Conservation (phyloP, 2,113 vertebrate species). For the Gymnobelideus leadbeateri region DNA sequence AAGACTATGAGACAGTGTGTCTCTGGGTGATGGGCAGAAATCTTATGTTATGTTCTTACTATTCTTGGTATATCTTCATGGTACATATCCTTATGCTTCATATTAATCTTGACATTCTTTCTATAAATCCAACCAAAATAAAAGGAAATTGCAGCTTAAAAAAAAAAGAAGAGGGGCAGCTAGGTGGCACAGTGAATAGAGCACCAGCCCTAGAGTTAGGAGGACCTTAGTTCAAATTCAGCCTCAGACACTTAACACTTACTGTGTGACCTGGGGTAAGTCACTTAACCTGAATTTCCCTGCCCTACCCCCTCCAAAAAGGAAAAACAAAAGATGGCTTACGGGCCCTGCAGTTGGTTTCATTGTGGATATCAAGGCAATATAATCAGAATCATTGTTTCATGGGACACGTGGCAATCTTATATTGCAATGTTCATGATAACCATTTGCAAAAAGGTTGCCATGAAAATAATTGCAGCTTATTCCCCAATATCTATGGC, state of each 20-base stretch:
- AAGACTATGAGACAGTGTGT: neutral
- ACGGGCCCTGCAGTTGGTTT: neutral
- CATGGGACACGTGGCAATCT: neutral
- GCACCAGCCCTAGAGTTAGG: too few relatives aligned
- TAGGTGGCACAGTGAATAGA: too few relatives aligned
- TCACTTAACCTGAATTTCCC: too few relatives aligned
- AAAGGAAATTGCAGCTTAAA: neutral
- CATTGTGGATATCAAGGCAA: neutral
- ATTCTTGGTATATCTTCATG: neutral
- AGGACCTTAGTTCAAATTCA: too few relatives aligned
- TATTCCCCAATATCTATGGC: neutral
- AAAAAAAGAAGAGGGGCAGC: neutral
- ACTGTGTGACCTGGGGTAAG: too few relatives aligned
- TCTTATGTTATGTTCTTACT: neutral
- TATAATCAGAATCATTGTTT: neutral
- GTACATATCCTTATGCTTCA: neutral
- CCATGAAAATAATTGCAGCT: neutral
- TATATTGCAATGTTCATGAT: neutral
- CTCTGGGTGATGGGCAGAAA: neutral
- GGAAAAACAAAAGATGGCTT: neutral
- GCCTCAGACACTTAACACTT: too few relatives aligned
- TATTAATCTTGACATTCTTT: neutral
- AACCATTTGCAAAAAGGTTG: neutral
- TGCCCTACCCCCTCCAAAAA: too few relatives aligned
- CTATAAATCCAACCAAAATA: neutral